These are phyloP conservation scores for Sarcophaga rosellei DNA, from an alignment of 2,888 invertebrate species.

Conservation along the genomic window DNA sequence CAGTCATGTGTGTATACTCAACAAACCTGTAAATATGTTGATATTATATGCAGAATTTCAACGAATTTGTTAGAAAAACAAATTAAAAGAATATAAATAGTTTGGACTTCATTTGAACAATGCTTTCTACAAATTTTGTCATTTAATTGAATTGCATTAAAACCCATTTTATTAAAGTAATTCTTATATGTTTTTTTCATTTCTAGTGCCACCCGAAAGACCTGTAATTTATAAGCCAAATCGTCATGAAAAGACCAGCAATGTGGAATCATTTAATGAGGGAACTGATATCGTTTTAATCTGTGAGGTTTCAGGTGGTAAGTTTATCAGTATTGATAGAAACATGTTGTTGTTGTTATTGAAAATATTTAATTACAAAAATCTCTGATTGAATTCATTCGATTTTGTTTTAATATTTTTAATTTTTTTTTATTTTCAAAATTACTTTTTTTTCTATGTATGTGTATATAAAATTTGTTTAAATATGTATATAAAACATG, in stretches of 20 bases:
- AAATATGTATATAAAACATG: conserved; percentile 6
- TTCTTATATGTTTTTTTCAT: conserved; percentile 34
- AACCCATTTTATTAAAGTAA: conserved; percentile 59
- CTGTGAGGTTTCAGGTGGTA: conserved; percentile 92
- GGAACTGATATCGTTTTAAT: conserved; percentile 90
- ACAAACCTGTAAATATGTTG: too few relatives aligned
- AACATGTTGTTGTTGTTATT: conserved; percentile 27
- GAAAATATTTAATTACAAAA: conserved; percentile 5
- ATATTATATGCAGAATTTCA: too few relatives aligned
- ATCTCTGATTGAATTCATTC: background rate
- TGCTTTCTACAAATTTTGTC: conserved; percentile 20
- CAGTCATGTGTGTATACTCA: too few relatives aligned
- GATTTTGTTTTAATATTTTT: background rate
- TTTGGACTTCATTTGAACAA: too few relatives aligned
- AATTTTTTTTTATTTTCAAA: background rate
- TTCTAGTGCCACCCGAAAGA: conserved; percentile 90
- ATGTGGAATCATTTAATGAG: conserved; percentile 92
- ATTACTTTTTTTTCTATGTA: background rate
- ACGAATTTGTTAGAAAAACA: too few relatives aligned
- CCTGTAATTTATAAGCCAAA: conserved; percentile 92
- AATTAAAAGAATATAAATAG: too few relatives aligned
- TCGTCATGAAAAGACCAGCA: conserved; percentile 87
- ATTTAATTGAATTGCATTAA: conserved; percentile 65
- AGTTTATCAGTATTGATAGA: conserved; percentile 73
- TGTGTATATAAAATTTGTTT: background rate